Evolutionary conservation across 2,888 invertebrate genomes (phyloP).

Genomic region (Mantis religiosa): DNA sequence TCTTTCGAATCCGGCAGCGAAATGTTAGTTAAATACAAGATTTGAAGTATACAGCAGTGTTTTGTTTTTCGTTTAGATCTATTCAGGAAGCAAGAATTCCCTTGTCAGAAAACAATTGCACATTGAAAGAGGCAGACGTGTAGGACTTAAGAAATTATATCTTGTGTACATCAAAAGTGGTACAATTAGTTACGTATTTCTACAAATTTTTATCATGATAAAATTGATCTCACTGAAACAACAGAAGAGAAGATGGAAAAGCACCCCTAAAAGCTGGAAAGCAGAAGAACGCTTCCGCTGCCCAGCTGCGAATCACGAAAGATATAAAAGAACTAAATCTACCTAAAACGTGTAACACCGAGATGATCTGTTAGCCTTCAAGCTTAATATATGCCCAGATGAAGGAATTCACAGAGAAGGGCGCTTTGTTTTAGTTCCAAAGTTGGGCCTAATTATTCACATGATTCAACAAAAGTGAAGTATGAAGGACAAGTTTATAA

Average conservation of each 20-base stretch:
- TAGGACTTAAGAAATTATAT: neutral
- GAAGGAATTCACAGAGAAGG: constrained; percentile 95
- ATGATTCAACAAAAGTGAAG: constrained; percentile 97
- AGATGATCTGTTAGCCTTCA: constrained; percentile 93
- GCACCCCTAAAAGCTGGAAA: constrained; percentile 68
- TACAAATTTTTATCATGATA: constrained; percentile 64
- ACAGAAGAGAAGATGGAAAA: constrained; percentile 96
- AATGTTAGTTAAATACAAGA: no score
- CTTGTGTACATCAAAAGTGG: constrained; percentile 9
- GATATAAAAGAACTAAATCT: constrained; percentile 96
- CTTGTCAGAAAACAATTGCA: constrained; percentile 9
- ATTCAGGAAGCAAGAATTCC: neutral
- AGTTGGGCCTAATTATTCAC: constrained; percentile 96
- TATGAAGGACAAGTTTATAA: constrained; percentile 97
- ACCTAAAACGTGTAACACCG: constrained; percentile 93
- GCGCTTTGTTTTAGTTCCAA: constrained; percentile 92
- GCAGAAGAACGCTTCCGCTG: constrained; percentile 93
- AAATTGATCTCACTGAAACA: constrained; percentile 97
- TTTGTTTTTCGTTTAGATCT: neutral
- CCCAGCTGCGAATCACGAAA: constrained; percentile 96
- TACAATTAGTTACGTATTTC: neutral
- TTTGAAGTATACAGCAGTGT: constrained; percentile 1
- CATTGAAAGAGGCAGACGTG: neutral
- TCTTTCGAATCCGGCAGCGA: no score
- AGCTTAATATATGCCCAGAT: constrained; percentile 93